Evolutionary conservation across 2,797 vertebrate genomes (phyloP).

Genomic region (Mus minutoides): DNA sequence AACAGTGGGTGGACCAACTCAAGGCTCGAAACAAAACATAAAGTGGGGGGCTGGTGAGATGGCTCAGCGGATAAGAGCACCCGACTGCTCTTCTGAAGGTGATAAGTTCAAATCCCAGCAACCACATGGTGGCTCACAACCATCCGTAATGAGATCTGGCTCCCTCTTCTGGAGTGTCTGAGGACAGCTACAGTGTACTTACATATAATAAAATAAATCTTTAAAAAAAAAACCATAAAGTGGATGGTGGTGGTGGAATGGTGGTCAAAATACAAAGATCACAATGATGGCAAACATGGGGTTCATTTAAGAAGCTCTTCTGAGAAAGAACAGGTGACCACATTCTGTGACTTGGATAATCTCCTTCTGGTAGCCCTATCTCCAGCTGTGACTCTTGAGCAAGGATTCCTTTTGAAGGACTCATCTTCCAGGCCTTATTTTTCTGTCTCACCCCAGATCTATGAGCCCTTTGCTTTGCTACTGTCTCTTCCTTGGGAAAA

Average conservation of each 20-base stretch:
- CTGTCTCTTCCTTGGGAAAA: not conserved
- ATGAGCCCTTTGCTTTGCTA: not conserved
- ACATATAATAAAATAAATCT: too few species aligned
- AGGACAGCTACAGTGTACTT: too few species aligned
- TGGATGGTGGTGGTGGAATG: not conserved
- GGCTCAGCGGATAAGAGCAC: too few species aligned
- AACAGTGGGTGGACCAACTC: not conserved
- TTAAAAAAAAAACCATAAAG: not conserved
- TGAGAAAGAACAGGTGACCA: not conserved
- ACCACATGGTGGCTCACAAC: too few species aligned
- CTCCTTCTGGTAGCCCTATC: not conserved
- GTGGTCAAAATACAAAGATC: not conserved
- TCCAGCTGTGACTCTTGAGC: not conserved
- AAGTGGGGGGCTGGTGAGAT: too few species aligned
- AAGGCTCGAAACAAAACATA: not conserved
- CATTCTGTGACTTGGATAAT: not conserved
- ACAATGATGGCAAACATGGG: not conserved
- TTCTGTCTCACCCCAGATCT: not conserved
- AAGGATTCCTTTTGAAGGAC: not conserved
- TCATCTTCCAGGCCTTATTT: not conserved
- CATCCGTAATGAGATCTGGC: too few species aligned
- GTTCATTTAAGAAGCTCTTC: not conserved
- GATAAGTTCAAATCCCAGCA: too few species aligned
- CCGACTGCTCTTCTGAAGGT: too few species aligned
- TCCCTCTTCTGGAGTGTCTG: too few species aligned